Conservation (phyloP, 2,888 invertebrate genomes). For the Ditylenchus weischeri region DNA sequence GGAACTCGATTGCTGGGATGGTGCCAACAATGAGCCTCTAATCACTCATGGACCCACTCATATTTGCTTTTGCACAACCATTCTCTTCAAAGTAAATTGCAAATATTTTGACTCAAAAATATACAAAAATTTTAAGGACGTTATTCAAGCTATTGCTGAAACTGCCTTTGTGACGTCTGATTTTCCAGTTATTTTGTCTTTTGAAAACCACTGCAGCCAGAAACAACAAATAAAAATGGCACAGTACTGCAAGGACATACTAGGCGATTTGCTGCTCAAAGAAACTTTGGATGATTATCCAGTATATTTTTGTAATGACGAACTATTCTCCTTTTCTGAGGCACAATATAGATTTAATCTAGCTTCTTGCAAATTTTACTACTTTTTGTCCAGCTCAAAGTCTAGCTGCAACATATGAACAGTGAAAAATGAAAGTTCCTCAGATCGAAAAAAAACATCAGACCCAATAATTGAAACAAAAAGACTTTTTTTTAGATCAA, state of each 20-base stretch:
- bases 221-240: slow-evolving; percentile 82
- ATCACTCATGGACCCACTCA: slow-evolving; percentile 88
- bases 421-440: no score
- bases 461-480: slow-evolving; percentile 2
- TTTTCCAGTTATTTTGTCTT: slow-evolving; percentile 90
- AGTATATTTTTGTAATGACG: slow-evolving; percentile 64
- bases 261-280: slow-evolving; percentile 82
- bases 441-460: no score
- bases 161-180: slow-evolving; percentile 97
- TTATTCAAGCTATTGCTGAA: slow-evolving; percentile 90
- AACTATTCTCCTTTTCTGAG: no score
- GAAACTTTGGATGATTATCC: slow-evolving; percentile 81
- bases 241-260: slow-evolving; percentile 94
- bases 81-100: slow-evolving; percentile 35
- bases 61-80: slow-evolving; percentile 45
- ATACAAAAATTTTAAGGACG: slow-evolving; percentile 66
- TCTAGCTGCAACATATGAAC: no score
- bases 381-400: no score
- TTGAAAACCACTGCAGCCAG: slow-evolving; percentile 89
- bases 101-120: not conserved
- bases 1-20: slow-evolving; percentile 99
- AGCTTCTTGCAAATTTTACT: no score
- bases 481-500: slow-evolving; percentile 29
- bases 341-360: no score
- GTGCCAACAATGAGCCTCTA: slow-evolving; percentile 82